phyloP scores from a whole-genome alignment of 2,113 vertebrate species.

The Leucoraja erinaceus region DNA sequence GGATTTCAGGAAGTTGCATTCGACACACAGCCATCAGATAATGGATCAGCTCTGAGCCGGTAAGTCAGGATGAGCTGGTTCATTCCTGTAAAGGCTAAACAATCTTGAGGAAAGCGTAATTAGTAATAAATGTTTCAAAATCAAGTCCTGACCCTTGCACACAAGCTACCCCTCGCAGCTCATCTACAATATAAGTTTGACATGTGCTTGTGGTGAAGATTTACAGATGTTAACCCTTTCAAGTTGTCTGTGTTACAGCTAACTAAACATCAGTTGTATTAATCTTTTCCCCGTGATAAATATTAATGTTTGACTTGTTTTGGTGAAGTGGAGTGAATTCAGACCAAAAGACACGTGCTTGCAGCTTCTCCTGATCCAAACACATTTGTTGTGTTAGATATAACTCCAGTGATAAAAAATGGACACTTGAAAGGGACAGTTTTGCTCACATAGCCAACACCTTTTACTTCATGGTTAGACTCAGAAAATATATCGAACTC shows the following conservation, averaged over 20 bases:
- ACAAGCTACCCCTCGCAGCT: constrained; percentile 43
- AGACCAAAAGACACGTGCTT: neutral
- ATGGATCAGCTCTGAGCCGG: constrained; percentile 50
- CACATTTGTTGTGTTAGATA: neutral
- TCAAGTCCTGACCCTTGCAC: constrained; percentile 41
- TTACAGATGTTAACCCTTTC: constrained; percentile 43
- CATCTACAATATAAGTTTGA: constrained; percentile 43
- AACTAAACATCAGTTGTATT: neutral
- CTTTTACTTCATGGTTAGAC: neutral
- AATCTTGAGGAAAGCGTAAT: constrained; percentile 48
- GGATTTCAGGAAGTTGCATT: constrained; percentile 46
- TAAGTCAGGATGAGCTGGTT: constrained; percentile 46
- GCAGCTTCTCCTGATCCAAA: neutral
- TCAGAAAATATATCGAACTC: neutral
- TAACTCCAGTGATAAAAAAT: neutral
- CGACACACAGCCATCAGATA: constrained; percentile 49
- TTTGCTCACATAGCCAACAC: neutral
- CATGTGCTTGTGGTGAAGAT: constrained; percentile 44
- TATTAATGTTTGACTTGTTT: neutral
- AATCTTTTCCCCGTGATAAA: neutral
- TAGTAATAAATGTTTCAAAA: constrained; percentile 50
- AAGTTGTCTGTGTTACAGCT: constrained; percentile 6
- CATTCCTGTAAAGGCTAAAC: constrained; percentile 50
- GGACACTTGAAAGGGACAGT: neutral
- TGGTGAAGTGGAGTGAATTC: neutral